These are phyloP conservation scores for Tenebrosternarchus preto DNA, from an alignment of 2,113 vertebrate genomes.

Conservation along the genomic window DNA sequence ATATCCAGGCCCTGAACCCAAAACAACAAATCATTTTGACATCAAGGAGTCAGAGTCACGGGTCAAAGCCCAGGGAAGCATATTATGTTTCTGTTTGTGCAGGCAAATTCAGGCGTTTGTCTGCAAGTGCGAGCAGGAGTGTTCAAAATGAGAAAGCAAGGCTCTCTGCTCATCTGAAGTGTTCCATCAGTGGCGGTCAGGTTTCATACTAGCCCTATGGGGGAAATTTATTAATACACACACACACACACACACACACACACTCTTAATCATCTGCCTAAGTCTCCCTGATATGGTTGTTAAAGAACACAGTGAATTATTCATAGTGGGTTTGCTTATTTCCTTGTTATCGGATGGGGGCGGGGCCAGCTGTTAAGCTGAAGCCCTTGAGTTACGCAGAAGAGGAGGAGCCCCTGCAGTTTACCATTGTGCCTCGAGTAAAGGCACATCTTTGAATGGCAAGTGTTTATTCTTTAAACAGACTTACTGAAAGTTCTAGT, in stretches of 20 bases:
- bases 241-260: constrained; percentile 39
- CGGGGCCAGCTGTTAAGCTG: constrained; percentile 42
- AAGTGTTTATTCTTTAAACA: constrained; percentile 61
- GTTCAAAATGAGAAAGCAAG: constrained; percentile 30
- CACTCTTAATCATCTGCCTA: constrained; percentile 55
- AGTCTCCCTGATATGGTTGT: constrained; percentile 54
- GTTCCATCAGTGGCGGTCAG: constrained; percentile 37
- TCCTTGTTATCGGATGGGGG: constrained; percentile 52
- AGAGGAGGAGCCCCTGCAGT: constrained; percentile 39
- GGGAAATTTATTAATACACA: constrained; percentile 44
- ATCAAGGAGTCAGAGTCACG: constrained; percentile 7
- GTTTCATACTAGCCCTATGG: constrained; percentile 36
- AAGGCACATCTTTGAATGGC: constrained; percentile 61
- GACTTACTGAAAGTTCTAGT: constrained; percentile 56
- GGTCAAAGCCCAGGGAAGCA: constrained; percentile 41
- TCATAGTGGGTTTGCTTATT: constrained; percentile 52
- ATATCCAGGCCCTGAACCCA: constrained; percentile 25
- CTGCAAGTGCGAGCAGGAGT: background rate
- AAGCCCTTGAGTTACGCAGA: constrained; percentile 40
- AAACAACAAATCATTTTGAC: constrained; percentile 21
- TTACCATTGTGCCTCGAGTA: constrained; percentile 56
- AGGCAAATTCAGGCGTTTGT: constrained; percentile 25
- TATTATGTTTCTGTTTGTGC: constrained; percentile 36
- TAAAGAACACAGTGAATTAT: constrained; percentile 65
- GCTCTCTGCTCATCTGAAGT: constrained; percentile 16